phyloP scores from a whole-genome alignment of 1,140 invertebrate genomes.

The Hycleus phaleratus region DNA sequence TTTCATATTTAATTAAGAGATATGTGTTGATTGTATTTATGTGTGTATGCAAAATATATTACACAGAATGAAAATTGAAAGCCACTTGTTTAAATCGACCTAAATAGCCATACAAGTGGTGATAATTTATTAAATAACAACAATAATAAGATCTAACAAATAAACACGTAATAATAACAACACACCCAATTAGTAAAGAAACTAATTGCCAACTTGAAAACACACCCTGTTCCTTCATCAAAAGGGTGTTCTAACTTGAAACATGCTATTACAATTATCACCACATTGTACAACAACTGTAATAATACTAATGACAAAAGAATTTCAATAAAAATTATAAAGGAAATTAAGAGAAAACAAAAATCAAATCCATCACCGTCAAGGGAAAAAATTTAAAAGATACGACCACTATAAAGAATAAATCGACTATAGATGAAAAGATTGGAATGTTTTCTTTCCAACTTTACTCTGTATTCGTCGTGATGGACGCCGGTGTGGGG shows the following conservation, averaged over 20 bases:
- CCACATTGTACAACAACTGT: no score
- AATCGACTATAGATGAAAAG: conserved; percentile 31
- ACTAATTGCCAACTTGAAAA: conserved; percentile 11
- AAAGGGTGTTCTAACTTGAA: conserved; percentile 6
- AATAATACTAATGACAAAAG: no score
- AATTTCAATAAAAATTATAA: not conserved
- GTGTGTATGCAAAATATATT: no score
- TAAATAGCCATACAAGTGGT: conserved; percentile 13
- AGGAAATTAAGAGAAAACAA: conserved; percentile 14
- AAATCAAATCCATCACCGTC: conserved; percentile 23
- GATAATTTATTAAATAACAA: conserved; percentile 14
- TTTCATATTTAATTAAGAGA: no score
- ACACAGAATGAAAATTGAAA: no score
- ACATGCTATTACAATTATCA: conserved; percentile 7
- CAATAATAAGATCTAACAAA: not conserved
- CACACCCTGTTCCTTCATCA: conserved; percentile 4
- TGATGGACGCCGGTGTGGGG: not conserved
- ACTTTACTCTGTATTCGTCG: no score
- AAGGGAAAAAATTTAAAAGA: conserved; percentile 5
- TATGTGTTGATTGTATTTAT: no score
- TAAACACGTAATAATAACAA: conserved; percentile 12
- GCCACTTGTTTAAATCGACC: not conserved
- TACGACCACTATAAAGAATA: conserved; percentile 19
- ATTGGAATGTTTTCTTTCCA: conserved; percentile 33
- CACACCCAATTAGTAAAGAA: conserved; percentile 16